These are phyloP conservation scores for Yasuhikotakia modesta DNA, from an alignment of 2,797 vertebrate species.

Conservation along the genomic window DNA sequence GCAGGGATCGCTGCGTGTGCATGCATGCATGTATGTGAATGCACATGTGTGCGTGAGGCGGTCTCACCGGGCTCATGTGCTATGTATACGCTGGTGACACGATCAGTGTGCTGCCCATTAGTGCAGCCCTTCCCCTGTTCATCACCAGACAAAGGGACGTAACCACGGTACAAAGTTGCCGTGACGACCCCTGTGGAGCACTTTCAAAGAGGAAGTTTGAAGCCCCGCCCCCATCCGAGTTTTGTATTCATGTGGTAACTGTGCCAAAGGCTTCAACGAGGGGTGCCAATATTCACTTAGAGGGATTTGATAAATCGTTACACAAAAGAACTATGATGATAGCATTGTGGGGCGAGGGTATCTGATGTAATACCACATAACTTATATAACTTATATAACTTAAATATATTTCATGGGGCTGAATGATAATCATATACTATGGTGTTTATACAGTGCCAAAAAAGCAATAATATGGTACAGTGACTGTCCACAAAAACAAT, in stretches of 20 bases:
- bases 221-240: conserved; percentile 52
- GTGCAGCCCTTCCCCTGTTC: conserved; percentile 68
- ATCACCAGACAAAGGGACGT: conserved; percentile 72
- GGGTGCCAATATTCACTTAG: conserved; percentile 49
- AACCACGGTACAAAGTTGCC: conserved; percentile 71
- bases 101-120: conserved; percentile 78
- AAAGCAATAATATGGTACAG: too few relatives aligned
- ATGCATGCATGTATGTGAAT: conserved; percentile 52
- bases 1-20: conserved; percentile 44
- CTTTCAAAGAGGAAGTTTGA: conserved; percentile 58
- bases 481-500: too few relatives aligned
- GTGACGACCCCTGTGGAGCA: conserved; percentile 75
- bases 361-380: conserved; percentile 11
- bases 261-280: conserved; percentile 65
- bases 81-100: conserved; percentile 69
- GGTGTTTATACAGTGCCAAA: neutral
- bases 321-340: neutral
- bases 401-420: neutral
- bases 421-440: conserved; percentile 5
- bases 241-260: conserved; percentile 74
- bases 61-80: conserved; percentile 65
- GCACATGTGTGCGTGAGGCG: conserved; percentile 46
- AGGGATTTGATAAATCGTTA: conserved; percentile 15
- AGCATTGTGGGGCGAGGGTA: conserved; percentile 1
- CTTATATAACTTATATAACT: too few relatives aligned